These are phyloP conservation scores for Pseudopipra pipra DNA, from an alignment of 2,113 vertebrate genomes.

Conservation along the genomic window DNA sequence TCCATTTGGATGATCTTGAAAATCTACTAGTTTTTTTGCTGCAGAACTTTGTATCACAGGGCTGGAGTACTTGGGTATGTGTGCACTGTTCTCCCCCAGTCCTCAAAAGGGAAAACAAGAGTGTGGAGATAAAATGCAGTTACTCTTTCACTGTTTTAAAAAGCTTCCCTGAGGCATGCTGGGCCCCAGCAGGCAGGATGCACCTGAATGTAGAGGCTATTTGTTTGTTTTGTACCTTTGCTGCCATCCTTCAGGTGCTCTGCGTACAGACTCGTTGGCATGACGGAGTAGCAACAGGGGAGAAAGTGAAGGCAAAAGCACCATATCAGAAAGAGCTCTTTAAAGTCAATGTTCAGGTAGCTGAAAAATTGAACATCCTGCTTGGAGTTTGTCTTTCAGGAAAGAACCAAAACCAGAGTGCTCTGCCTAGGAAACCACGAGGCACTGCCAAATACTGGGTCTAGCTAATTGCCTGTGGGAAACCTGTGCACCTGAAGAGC, in stretches of 20 bases:
- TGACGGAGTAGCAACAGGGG: background rate
- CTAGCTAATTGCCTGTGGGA: background rate
- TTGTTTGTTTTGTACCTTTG: background rate
- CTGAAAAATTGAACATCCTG: background rate
- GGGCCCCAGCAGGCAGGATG: background rate
- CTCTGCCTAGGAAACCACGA: background rate
- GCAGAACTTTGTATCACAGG: background rate
- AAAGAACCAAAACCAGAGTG: background rate
- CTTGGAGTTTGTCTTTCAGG: background rate
- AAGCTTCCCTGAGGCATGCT: background rate
- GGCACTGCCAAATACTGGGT: background rate
- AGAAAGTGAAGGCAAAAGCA: background rate
- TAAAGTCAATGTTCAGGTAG: background rate
- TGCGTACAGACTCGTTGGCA: background rate
- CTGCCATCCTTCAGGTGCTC: background rate
- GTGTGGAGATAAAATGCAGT: background rate
- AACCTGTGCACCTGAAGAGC: background rate
- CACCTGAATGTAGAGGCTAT: background rate
- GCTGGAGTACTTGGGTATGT: background rate
- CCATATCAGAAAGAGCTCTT: background rate
- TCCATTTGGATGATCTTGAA: background rate
- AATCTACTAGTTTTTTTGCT: background rate
- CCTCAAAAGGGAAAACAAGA: background rate
- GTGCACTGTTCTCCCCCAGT: background rate
- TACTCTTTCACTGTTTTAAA: background rate